Percentiles rank a stretch among this genome's conserved stretches.
Evolutionary conservation across 2,888 invertebrate genomes (phyloP).

Genomic region (Rhodophaea formosa): DNA sequence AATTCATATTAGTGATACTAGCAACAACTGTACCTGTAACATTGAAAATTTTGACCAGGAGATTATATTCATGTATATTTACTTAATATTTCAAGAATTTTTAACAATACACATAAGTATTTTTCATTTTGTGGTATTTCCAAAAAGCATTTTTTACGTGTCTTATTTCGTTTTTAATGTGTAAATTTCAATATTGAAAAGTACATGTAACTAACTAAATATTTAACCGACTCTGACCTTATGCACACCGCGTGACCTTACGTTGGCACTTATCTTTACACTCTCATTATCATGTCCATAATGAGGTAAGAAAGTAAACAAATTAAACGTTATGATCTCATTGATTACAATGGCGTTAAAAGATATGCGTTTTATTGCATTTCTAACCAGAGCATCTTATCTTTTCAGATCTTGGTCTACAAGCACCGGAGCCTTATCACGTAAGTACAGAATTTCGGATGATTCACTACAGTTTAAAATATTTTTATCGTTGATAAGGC

Average conservation of each 20-base stretch:
- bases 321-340: slow-evolving; percentile 7
- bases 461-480: background rate
- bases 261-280: background rate
- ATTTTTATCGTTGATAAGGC: background rate
- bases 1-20: no score
- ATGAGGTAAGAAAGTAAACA: slow-evolving; percentile 5
- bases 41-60: no score
- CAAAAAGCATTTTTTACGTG: no score
- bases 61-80: no score
- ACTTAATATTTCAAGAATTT: no score
- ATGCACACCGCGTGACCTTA: background rate
- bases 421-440: slow-evolving; percentile 1
- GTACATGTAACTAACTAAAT: background rate
- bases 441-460: slow-evolving; percentile 14
- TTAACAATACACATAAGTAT: no score
- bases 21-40: no score
- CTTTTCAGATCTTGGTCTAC: slow-evolving; percentile 11
- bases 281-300: background rate
- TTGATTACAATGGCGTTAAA: background rate
- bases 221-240: background rate
- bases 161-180: no score
- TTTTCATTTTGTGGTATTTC: no score
- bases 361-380: background rate
- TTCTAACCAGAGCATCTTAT: slow-evolving; percentile 8
- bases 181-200: no score